These are phyloP conservation scores for Odontomyia ornata DNA, from an alignment of 2,888 invertebrate species.

Conservation along the genomic window DNA sequence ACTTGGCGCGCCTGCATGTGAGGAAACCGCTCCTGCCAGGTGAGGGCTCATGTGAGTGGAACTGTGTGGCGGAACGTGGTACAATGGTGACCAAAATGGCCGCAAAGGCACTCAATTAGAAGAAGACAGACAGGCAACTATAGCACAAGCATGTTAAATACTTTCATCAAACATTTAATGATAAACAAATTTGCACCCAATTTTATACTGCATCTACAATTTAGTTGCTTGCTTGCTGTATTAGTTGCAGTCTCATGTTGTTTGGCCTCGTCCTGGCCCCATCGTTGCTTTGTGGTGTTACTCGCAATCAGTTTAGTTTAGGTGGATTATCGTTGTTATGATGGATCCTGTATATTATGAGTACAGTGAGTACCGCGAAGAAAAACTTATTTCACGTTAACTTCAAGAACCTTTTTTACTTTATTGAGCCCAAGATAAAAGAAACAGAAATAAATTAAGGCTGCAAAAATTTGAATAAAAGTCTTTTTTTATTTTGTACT, in stretches of 20 bases:
- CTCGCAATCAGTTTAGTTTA: not conserved
- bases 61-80: not conserved
- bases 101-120: not conserved
- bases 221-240: not conserved
- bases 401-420: too few species aligned
- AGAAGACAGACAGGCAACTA: not conserved
- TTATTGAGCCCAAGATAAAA: too few species aligned
- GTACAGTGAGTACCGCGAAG: not conserved
- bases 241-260: not conserved
- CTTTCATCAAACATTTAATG: conserved; percentile 44
- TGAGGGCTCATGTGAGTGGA: not conserved
- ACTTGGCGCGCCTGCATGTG: too few species aligned
- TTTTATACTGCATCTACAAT: conserved; percentile 29
- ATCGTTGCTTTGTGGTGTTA: not conserved
- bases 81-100: not conserved
- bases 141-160: conserved; percentile 7
- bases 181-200: conserved; percentile 43
- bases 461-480: too few species aligned
- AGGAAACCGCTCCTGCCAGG: not conserved
- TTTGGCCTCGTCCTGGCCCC: not conserved
- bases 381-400: too few species aligned
- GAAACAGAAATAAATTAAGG: too few species aligned
- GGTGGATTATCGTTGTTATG: too few species aligned
- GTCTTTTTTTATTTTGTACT: too few species aligned
- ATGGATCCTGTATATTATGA: not conserved